Conservation (phyloP, 2,797 vertebrate genomes). For the Gymnodraco acuticeps region DNA sequence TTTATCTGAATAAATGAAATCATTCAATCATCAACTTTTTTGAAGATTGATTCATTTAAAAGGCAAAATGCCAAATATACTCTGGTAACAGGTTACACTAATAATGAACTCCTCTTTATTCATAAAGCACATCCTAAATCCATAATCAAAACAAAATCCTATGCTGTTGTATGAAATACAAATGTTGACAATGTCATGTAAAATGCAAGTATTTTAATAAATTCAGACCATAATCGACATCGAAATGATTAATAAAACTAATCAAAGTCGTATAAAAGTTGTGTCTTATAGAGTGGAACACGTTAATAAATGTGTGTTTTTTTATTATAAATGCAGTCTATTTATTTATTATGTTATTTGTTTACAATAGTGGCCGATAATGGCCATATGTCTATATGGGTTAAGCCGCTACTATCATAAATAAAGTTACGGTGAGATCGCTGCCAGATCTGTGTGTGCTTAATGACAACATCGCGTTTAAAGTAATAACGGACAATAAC, state of each 20-base stretch:
- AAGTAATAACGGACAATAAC: constrained; percentile 71
- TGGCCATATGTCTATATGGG: constrained; percentile 2
- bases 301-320: neutral
- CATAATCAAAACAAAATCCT: neutral
- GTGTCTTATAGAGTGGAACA: neutral
- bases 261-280: constrained; percentile 26
- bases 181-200: too few species aligned
- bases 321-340: neutral
- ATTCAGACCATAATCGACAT: neutral
- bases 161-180: neutral
- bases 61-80: neutral
- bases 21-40: neutral
- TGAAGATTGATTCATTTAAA: neutral
- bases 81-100: neutral
- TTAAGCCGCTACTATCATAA: constrained; percentile 36
- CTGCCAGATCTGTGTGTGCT: constrained; percentile 14
- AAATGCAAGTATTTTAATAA: neutral
- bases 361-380: constrained; percentile 44
- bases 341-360: constrained; percentile 36
- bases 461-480: constrained; percentile 65
- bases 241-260: neutral
- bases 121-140: neutral
- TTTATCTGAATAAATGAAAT: neutral
- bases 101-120: neutral
- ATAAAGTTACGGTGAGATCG: constrained; percentile 64